Evolutionary conservation across 2,888 invertebrate genomes (phyloP).

Genomic region (Phyto melanocephala): DNA sequence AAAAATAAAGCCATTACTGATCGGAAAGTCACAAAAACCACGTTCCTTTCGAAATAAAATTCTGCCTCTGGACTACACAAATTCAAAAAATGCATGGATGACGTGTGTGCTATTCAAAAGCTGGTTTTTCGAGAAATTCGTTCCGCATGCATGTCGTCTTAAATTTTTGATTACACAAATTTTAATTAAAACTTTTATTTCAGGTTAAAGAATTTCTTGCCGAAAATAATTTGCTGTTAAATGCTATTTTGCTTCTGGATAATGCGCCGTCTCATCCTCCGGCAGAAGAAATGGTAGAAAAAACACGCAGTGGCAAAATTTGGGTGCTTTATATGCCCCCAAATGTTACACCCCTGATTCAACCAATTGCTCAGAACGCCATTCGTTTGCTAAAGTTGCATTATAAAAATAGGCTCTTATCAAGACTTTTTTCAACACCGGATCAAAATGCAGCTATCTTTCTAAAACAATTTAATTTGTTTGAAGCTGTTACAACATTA

Average conservation of each 20-base stretch:
- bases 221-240: not conserved
- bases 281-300: conserved; percentile 21
- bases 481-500: not conserved
- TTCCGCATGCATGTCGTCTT: too few relatives aligned
- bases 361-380: conserved; percentile 28
- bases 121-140: too few relatives aligned
- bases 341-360: conserved; percentile 9
- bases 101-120: conserved; percentile 4
- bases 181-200: not conserved
- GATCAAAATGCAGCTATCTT: not conserved
- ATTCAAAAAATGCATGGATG: conserved; percentile 18
- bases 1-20: conserved; percentile 29
- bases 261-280: conserved; percentile 15
- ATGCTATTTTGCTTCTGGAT: conserved; percentile 11
- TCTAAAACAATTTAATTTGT: conserved; percentile 3
- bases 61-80: not conserved
- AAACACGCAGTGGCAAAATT: conserved; percentile 12
- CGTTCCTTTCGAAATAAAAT: conserved; percentile 23
- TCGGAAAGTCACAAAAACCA: conserved; percentile 18
- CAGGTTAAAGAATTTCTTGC: not conserved
- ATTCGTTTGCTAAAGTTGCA: conserved; percentile 26
- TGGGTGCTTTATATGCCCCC: conserved; percentile 20
- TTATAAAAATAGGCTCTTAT: conserved; percentile 33
- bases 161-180: too few relatives aligned
- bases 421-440: conserved; percentile 14